Evolutionary conservation across 2,113 vertebrate genomes (phyloP).

Genomic region (Xiphias gladius): DNA sequence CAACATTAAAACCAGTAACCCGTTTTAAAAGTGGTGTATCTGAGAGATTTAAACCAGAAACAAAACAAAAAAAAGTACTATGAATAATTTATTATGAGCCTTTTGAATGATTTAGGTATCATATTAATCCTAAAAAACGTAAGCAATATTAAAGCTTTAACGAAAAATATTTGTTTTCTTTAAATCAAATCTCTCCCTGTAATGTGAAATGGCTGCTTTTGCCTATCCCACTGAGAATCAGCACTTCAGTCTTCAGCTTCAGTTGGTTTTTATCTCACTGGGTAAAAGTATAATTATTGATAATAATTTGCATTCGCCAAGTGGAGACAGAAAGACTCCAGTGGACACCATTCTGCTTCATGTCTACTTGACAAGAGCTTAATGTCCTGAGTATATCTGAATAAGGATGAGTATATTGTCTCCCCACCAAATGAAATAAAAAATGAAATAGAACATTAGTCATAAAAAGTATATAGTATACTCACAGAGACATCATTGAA

Average conservation of each 20-base stretch:
- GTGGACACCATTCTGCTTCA: background rate
- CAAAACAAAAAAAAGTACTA: too few relatives aligned
- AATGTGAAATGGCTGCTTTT: background rate
- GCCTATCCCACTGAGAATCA: background rate
- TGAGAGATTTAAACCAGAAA: too few relatives aligned
- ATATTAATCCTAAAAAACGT: too few relatives aligned
- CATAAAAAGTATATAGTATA: background rate
- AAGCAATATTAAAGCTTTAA: too few relatives aligned
- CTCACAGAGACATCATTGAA: constrained; percentile 72
- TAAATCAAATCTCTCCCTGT: background rate
- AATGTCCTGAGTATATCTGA: background rate
- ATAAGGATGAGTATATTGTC: background rate
- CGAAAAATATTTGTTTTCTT: too few relatives aligned
- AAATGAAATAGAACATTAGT: background rate
- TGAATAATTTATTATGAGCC: too few relatives aligned
- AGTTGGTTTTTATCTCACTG: background rate
- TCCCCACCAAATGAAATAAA: background rate
- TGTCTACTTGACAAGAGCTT: background rate
- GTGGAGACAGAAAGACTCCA: background rate
- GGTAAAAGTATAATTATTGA: background rate
- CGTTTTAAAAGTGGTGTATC: too few relatives aligned
- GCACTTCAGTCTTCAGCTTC: background rate
- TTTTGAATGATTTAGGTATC: too few relatives aligned
- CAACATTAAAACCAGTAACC: too few relatives aligned
- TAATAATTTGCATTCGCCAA: background rate